Base-by-base conservation (phyloP, 2,113 vertebrate genomes). In the Mungos mungo region DNA sequence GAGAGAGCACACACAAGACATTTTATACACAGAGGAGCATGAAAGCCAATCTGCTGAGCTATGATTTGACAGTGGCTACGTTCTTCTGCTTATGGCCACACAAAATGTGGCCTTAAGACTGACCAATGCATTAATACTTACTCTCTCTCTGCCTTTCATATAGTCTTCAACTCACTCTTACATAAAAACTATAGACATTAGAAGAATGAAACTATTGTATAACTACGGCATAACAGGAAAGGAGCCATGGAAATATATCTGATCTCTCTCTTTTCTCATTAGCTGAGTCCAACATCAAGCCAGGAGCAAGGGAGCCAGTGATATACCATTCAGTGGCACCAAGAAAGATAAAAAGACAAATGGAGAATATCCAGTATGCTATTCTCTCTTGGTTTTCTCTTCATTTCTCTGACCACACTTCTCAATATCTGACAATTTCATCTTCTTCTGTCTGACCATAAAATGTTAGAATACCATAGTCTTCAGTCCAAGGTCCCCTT, bases 311-410 rank as follows among this genome's bases (percentile, higher is more conserved):
- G 52, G 11, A 60, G 21, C 27, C 65, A 52, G 38, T 8, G 15
- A 60, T 19, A 31, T 7, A n/a, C 9, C 8, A 7, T 4, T 85
- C n/a, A 86, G 18, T 0, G 3, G 2, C 14, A 4, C 25, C 0
- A 1, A 83, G 52, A 63, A n/a, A 7, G 23, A 57, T 50, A 8
- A n/a, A 54, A 66, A 88, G 31, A 66, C 35, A 76, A 45, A 38
- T 19, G 79, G 69, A 71, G 31, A 86, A n/a, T 4, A 71, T 23
- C 41, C 31, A 85, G 23, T 38, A 45, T 3, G 33, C 25, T 23
- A 3, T 76, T 85, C 38, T 94, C 3, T 50, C 19, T 29, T 47
- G 57, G 31, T 45, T 89, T 89, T 69, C 29, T 92, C 23, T 33
- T n/a, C 27, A 25, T 38, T 50, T 84, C 7, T 52, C 82, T 72